Evolutionary conservation across 2,797 vertebrate species (phyloP), one percentile per base, ranked within the genome.

Genomic region (Geotrypetes seraphini): DNA sequence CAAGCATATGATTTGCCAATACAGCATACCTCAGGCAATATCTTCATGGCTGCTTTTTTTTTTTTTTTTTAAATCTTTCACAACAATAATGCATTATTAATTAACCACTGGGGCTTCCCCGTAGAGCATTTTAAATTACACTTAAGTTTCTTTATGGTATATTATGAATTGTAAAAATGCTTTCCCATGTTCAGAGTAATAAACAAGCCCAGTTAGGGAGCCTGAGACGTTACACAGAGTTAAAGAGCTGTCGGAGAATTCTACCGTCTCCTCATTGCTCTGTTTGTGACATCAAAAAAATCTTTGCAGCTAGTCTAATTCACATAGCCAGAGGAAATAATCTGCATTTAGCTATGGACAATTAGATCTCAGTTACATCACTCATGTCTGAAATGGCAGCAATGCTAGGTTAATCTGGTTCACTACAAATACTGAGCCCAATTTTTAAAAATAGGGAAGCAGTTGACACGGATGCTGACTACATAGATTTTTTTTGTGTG

Each of bases 81-180:
- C 50, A 62, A 38, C 42, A 40, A 50, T 45, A 47, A 70, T 58
- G 64, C 33, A 60, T 64, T 68, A 63, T 70, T 76, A 67, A 75
- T 68, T 63, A 73, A 59, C 61, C 43, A 46, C 42, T 12, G 19
- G 67, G 56, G 3, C 6, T 37, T 63, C 57, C 57, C 68, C 51
- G 44, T 7, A 45, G 50, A 59, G 61, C 31, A 43, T 57, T 66
- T 61, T 53, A 69, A 69, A 49, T 63, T 63, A 66, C 49, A 57
- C 49, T 28, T 50, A 43, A 44, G 50, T 50, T 63, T 48, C 53
- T 61, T 54, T 63, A 57, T 39, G 49, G 47, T 27, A 2, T 28
- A 62, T 51, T 43, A 38, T 22, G 43, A 32, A 50, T 44, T 40
- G 34, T 37, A 46, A 26, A 39, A 60, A 36, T 25, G 34, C 12